A percentile compares a stretch with the other conserved stretches of the same genome.
Evolutionary conservation across 2,888 invertebrate species (phyloP).

Genomic region (Orchestes rusci): DNA sequence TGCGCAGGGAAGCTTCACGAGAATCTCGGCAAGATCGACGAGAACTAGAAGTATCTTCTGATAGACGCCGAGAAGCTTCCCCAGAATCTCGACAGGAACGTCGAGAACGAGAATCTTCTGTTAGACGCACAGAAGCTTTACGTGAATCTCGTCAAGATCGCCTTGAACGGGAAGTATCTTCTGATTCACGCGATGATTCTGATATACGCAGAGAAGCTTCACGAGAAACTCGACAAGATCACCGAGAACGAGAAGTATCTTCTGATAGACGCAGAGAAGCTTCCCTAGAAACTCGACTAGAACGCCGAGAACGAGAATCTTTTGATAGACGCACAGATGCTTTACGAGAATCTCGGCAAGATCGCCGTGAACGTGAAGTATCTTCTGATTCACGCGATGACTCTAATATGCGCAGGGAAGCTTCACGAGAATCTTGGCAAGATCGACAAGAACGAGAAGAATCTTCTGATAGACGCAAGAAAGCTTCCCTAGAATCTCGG

Average conservation of each 20-base stretch:
- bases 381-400: neutral
- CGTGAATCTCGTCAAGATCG: neutral
- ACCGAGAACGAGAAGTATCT: neutral
- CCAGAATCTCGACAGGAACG: neutral
- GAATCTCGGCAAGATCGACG: neutral
- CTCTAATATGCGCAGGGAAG: neutral
- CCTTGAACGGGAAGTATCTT: no score
- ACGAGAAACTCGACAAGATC: neutral
- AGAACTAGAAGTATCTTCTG: no score
- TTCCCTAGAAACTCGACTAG: neutral
- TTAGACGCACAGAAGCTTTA: neutral
- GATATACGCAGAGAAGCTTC: neutral
- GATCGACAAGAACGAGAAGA: neutral
- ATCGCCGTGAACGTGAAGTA: neutral
- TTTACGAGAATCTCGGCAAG: neutral
- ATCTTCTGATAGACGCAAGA: neutral
- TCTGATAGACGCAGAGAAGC: neutral
- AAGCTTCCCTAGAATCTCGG: neutral
- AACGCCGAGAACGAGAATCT: neutral
- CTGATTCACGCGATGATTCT: no score
- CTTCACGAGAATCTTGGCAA: neutral
- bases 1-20: no score
- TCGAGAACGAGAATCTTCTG: no score
- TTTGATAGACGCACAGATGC: neutral
- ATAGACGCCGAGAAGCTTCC: no score